Evolutionary conservation across 2,888 invertebrate genomes (phyloP), one percentile per base, ranked within the genome.

Genomic region (Creontiades dilutus): DNA sequence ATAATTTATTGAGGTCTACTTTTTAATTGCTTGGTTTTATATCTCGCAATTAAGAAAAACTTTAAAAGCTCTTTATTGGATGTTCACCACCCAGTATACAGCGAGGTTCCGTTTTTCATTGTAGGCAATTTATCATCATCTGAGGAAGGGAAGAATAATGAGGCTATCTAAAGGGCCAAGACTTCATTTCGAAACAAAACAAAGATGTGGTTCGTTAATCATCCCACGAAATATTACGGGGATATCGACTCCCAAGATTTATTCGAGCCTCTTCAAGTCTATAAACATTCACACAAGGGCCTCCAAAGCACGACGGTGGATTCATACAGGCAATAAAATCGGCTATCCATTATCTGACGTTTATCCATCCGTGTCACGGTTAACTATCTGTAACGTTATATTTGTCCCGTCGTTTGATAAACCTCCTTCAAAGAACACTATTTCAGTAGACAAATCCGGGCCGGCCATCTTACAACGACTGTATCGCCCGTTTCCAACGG

Each of bases 381-480:
- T 16, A 78, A 78, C 78, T 47, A 47, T 46, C 78, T 78, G 78
- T 46, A 78, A 46, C 78, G 46, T 78, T 78, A 78, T 68, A 68
- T 68, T 68, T 68, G 68, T 68, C 68, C 68, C 68, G 14, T 46
- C 78, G 78, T 46, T 78, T 78, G 47, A 78, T 78, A 78, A 78
- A 78, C 46, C 76, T 23, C 68, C 23, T 68, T 68, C 68, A 68
- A 68, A 68, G 68, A 23, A 23, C 19, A 68, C 68, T 68, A 68
- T 68, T 68, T 68, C 23, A 68, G 68, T 68, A 68, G 61, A 19
- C n/a, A n/a, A 68, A 23, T 68, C 23, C 68, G 68, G n/a, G 9
- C 68, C 23, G 9, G 68, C 68, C 27, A 68, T 68, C 68, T 68
- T 19, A 68, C 68, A 68, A 68, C 68, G 23, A 16, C 68, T n/a